A percentile compares a stretch with the other conserved stretches of the same genome.
phyloP scores from a whole-genome alignment of 2,113 vertebrate genomes.

The Cavia aperea region DNA sequence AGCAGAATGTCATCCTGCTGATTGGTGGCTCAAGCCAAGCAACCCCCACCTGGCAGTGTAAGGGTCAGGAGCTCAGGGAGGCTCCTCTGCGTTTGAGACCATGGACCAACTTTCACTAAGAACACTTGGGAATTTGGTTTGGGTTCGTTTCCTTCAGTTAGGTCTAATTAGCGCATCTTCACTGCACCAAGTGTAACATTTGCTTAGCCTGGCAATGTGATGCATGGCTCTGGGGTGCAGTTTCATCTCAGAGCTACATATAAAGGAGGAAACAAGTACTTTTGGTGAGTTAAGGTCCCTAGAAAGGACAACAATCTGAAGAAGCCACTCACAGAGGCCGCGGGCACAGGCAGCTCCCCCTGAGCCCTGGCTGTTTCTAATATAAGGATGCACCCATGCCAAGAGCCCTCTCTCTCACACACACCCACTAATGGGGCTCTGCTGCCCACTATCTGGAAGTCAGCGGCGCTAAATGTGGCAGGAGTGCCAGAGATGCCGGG shows the following conservation, averaged over 20 bases:
- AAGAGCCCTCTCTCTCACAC: background rate
- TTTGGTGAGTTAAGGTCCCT: conserved; percentile 45
- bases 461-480: rapidly evolving
- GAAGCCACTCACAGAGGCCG: conserved; percentile 12
- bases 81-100: conserved; percentile 26
- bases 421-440: background rate
- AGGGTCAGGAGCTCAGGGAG: background rate
- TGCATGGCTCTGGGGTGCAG: conserved; percentile 44
- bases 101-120: background rate
- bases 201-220: conserved; percentile 43
- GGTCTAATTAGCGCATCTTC: conserved; percentile 53
- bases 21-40: conserved; percentile 15
- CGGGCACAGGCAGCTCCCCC: background rate
- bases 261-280: conserved; percentile 28
- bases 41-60: background rate
- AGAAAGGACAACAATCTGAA: conserved; percentile 12
- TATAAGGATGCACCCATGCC: background rate
- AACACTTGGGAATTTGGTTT: conserved; percentile 38
- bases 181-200: conserved; percentile 18
- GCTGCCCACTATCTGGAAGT: background rate
- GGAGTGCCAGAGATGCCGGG: background rate
- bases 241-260: conserved; percentile 49
- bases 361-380: background rate
- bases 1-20: background rate
- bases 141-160: conserved; percentile 50